phyloP scores from a whole-genome alignment of 2,888 invertebrate genomes.

The Notodonta ziczac region DNA sequence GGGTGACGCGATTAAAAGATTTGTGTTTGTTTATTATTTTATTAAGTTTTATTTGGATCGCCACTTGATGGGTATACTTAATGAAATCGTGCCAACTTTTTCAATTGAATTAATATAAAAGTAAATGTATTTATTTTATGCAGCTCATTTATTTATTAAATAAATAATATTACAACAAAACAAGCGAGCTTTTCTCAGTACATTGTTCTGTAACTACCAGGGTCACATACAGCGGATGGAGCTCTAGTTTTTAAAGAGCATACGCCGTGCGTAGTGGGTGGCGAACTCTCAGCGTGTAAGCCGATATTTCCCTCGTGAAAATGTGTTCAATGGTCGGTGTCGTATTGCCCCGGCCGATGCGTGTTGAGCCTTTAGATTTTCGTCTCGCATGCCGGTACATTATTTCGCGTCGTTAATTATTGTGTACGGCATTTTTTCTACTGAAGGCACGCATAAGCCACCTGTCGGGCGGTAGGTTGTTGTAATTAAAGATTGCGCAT shows the following conservation, averaged over 20 bases:
- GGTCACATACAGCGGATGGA: constrained; percentile 47
- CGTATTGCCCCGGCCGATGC: constrained; percentile 68
- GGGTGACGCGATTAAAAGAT: constrained; percentile 11
- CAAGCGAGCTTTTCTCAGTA: too few species aligned
- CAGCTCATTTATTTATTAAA: too few species aligned
- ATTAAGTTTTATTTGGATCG: neutral
- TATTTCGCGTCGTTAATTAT: constrained; percentile 84
- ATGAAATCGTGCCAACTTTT: neutral
- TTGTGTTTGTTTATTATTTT: constrained; percentile 11
- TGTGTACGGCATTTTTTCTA: constrained; percentile 70
- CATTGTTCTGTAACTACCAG: constrained; percentile 41
- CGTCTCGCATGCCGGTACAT: constrained; percentile 81
- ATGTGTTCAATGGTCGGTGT: constrained; percentile 79
- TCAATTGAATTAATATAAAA: neutral
- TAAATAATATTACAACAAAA: too few species aligned
- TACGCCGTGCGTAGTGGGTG: constrained; percentile 71
- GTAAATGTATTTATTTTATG: too few species aligned
- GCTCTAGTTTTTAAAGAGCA: constrained; percentile 51
- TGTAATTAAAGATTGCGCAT: constrained; percentile 74
- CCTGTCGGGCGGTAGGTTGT: constrained; percentile 67
- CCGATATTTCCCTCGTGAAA: constrained; percentile 82
- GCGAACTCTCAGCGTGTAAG: constrained; percentile 69
- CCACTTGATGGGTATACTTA: neutral
- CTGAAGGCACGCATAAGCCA: constrained; percentile 69
- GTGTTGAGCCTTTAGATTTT: constrained; percentile 80